These are phyloP conservation scores for Zosterops pallidus DNA, from an alignment of 2,113 vertebrate genomes.

Conservation along the genomic window DNA sequence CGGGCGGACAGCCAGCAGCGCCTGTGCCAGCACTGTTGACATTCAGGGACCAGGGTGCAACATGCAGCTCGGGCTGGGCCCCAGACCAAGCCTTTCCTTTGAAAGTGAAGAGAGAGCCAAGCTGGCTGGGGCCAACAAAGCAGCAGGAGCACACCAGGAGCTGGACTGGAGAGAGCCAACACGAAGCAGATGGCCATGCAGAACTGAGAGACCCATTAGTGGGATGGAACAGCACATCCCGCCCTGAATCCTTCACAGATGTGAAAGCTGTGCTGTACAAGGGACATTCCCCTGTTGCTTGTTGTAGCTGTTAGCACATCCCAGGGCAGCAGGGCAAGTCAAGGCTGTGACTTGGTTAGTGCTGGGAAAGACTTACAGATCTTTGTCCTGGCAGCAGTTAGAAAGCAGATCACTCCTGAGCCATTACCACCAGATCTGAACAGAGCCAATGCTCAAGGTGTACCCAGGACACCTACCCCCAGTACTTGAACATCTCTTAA, in stretches of 20 bases:
- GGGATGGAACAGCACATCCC: neutral
- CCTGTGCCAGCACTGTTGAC: neutral
- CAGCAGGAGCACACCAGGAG: neutral
- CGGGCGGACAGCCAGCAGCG: neutral
- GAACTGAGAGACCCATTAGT: neutral
- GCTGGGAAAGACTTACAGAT: neutral
- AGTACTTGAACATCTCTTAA: neutral
- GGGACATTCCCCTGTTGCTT: neutral
- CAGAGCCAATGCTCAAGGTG: fast-evolving
- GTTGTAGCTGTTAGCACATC: neutral
- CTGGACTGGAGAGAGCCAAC: neutral
- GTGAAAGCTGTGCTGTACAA: neutral
- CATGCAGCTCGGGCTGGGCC: neutral
- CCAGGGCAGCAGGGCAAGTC: neutral
- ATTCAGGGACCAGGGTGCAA: neutral
- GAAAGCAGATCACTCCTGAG: neutral
- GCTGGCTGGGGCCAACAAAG: neutral
- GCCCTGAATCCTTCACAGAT: neutral
- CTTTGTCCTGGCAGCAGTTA: neutral
- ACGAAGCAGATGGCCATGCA: conserved; percentile 51
- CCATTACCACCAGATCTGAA: neutral
- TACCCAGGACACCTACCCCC: neutral
- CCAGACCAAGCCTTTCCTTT: conserved; percentile 27
- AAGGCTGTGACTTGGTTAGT: neutral
- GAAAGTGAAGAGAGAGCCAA: neutral